Base-by-base conservation (phyloP, 2,113 vertebrate genomes). In the Misgurnus anguillicaudatus region DNA sequence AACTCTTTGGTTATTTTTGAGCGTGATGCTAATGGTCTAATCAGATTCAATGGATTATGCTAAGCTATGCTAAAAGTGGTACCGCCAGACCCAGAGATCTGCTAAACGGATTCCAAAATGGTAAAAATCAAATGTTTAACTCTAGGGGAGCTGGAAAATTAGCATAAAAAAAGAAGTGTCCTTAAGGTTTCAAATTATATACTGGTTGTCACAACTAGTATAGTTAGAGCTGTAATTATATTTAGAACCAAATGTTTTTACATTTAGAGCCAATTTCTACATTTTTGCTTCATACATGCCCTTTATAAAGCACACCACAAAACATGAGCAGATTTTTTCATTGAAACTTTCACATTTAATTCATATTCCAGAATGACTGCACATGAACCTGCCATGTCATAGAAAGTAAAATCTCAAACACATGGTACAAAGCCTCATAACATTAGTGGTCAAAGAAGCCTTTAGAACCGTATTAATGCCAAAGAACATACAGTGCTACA, bases 231-330 rank as follows among this genome's bases (percentile, higher is more conserved):
- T 45, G 24, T 45, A 5, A 45, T 45, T 45, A 45, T 45, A 45
- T 45, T 45, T 45, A 45, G 6, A 6, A 45, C 42, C 42, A 57
- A 17, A 19, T 19, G 17, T 19, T 57, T 19, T 19, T 57, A 51
- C 53, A 57, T 19, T 6, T 19, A 19, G 8, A 19, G n/a, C 42
- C 42, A 9, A 9, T 7, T 0, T 45, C n/a, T 19, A 65, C 0
- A 65, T 42, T 11, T 41, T 2, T 2, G 42, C 3, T 53, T 10
- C 31, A 19, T 70, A n/a, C 8, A 8, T n/a, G 53, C 7, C 53
- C 17, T 70, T n/a, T 10, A 55, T 17, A 39, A 72, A 72, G 19
- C 3, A 58, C 42, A 55, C 10, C 9, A 71, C 69, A 72, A 57
- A 72, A 10, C 5, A 21, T 42, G 39, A 58, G 53, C n/a, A 58